Evolutionary conservation across 2,888 invertebrate genomes (phyloP).

Genomic region (Andricus curvator): DNA sequence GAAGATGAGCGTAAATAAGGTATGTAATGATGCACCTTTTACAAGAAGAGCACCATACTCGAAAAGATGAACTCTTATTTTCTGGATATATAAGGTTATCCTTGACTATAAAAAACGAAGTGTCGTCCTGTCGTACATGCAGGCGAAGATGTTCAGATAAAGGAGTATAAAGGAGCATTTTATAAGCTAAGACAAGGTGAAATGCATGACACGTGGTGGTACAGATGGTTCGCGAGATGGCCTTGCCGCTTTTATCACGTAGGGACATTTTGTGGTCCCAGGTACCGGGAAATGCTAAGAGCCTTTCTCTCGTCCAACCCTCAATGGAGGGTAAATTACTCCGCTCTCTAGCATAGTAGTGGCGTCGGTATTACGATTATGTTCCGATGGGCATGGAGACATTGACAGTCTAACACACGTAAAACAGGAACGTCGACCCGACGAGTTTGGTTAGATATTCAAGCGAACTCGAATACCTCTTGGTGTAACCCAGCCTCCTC

Average conservation of each 20-base stretch:
- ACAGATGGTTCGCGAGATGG: conserved; percentile 43
- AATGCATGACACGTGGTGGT: conserved; percentile 40
- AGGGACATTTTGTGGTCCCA: conserved; percentile 42
- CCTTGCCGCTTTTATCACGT: conserved; percentile 49
- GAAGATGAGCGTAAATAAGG: neutral
- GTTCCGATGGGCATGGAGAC: conserved; percentile 15
- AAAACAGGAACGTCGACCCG: conserved; percentile 15
- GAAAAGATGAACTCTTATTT: conserved; percentile 13
- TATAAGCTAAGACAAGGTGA: conserved; percentile 41
- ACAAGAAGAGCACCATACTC: neutral
- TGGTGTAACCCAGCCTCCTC: conserved; percentile 18
- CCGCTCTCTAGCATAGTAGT: neutral
- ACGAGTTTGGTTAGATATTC: conserved; percentile 7
- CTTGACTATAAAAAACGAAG: conserved; percentile 9
- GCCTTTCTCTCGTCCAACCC: conserved; percentile 41
- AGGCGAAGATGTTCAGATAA: conserved; percentile 37
- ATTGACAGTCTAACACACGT: conserved; percentile 33
- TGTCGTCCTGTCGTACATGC: neutral
- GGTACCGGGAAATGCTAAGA: conserved; percentile 41
- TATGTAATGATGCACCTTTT: neutral
- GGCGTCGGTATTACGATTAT: conserved; percentile 28
- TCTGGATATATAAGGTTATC: neutral
- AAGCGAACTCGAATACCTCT: conserved; percentile 29
- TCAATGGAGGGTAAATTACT: conserved; percentile 27
- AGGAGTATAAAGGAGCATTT: conserved; percentile 43